These are phyloP conservation scores for Semibalanus balanoides DNA, from an alignment of 1,140 invertebrate species.

Conservation along the genomic window DNA sequence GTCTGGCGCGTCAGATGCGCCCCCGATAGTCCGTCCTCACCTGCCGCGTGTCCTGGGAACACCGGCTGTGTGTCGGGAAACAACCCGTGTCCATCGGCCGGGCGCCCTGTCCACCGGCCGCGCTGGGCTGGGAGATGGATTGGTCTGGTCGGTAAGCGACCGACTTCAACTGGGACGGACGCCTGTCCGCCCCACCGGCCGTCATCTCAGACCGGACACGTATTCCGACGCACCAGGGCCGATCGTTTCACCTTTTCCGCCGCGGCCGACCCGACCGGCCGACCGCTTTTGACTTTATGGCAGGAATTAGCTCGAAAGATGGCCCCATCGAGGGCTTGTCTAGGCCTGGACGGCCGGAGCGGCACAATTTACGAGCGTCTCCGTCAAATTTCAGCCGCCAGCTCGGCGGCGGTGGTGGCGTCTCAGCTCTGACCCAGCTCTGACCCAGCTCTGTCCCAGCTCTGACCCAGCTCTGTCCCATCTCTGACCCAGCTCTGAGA, in stretches of 20 bases:
- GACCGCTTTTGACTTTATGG: neutral
- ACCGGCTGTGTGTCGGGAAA: neutral
- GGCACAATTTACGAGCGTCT: neutral
- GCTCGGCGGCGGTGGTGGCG: too few relatives aligned
- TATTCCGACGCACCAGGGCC: too few relatives aligned
- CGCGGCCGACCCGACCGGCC: too few relatives aligned
- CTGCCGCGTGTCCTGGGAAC: neutral
- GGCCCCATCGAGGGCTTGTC: neutral
- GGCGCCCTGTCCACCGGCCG: neutral
- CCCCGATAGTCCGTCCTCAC: neutral
- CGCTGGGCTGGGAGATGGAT: neutral
- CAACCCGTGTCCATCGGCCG: neutral
- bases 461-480: neutral
- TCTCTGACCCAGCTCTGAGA: too few relatives aligned
- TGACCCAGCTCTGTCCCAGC: neutral
- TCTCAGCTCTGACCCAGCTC: too few relatives aligned
- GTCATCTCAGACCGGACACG: too few relatives aligned
- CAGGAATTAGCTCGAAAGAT: neutral
- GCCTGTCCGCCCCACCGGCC: too few relatives aligned
- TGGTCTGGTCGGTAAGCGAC: neutral
- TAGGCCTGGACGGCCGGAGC: too few relatives aligned
- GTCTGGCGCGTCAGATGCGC: too few relatives aligned
- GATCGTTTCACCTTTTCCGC: neutral
- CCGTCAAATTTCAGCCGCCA: neutral
- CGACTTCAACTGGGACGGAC: too few relatives aligned